Evolutionary conservation across 1,140 invertebrate genomes (phyloP).

Genomic region (Drosophila tristis): DNA sequence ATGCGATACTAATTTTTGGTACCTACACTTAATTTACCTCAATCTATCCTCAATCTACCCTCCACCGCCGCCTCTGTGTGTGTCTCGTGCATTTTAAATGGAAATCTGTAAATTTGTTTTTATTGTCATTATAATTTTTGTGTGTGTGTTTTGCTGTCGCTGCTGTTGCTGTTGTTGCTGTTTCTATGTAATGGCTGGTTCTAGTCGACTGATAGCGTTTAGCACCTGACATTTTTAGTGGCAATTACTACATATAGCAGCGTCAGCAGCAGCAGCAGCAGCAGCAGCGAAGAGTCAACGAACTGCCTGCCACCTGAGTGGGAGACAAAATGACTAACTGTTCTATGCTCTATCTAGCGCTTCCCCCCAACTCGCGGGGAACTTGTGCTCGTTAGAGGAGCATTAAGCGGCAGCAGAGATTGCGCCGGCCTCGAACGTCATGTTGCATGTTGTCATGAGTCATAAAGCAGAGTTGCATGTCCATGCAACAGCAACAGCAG

Average conservation of each 20-base stretch:
- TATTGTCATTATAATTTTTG: constrained; percentile 79
- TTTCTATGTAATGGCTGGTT: constrained; percentile 54
- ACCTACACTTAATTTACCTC: constrained; percentile 72
- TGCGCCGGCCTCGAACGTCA: constrained; percentile 42
- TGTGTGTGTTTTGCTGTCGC: constrained; percentile 17
- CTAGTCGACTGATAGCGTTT: constrained; percentile 81
- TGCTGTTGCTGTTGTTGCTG: constrained; percentile 28
- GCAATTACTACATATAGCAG: constrained; percentile 71
- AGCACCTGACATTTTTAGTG: constrained; percentile 82
- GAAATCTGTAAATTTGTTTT: constrained; percentile 82
- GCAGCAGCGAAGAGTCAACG: constrained; percentile 61
- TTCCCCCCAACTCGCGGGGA: background rate
- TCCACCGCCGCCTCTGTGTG: background rate
- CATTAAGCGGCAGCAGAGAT: constrained; percentile 27
- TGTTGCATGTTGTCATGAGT: constrained; percentile 82
- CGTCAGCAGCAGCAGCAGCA: constrained; percentile 4
- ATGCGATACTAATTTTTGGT: constrained; percentile 78
- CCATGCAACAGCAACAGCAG: constrained; percentile 29
- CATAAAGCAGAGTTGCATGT: constrained; percentile 80
- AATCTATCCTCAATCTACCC: background rate
- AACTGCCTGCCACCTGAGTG: constrained; percentile 50
- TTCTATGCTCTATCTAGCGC: constrained; percentile 36
- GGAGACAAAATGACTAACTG: constrained; percentile 51
- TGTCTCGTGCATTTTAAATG: constrained; percentile 61
- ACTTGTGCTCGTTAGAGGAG: constrained; percentile 48